A percentile compares a stretch with the other conserved stretches of the same genome.
These are phyloP conservation scores for Scolopax rusticola DNA, from an alignment of 2,797 vertebrate genomes.

Conservation along the genomic window DNA sequence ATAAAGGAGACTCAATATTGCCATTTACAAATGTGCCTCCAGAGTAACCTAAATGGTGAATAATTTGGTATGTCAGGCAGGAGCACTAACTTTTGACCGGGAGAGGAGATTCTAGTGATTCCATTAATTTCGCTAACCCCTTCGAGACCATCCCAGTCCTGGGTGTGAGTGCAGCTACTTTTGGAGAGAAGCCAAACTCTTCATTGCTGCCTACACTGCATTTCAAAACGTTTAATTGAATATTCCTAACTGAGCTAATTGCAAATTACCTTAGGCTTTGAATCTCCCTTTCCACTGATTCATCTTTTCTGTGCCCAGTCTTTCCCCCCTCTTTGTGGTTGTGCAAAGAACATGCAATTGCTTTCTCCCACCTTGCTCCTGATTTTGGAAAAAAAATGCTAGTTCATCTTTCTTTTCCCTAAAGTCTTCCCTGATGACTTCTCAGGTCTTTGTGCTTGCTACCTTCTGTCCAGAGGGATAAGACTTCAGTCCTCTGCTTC, in stretches of 20 bases:
- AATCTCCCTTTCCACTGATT: conserved; percentile 2
- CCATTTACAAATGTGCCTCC: conserved; percentile 47
- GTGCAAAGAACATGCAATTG: background rate
- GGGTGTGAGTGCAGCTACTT: conserved; percentile 6
- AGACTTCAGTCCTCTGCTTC: background rate
- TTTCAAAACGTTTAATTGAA: conserved; percentile 48
- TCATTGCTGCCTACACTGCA: conserved; percentile 26
- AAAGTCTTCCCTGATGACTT: background rate
- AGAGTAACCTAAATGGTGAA: conserved; percentile 37
- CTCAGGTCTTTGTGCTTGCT: background rate
- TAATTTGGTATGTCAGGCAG: conserved; percentile 43
- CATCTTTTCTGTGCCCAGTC: background rate
- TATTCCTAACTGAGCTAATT: conserved; percentile 13
- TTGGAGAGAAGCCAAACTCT: conserved; percentile 39
- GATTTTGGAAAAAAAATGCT: background rate
- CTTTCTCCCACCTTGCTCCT: background rate
- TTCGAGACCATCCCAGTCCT: background rate
- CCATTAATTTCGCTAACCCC: conserved; percentile 34
- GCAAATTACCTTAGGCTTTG: conserved; percentile 39
- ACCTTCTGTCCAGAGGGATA: background rate
- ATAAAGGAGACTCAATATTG: conserved; percentile 49
- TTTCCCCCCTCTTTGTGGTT: background rate
- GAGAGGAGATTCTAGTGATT: conserved; percentile 45
- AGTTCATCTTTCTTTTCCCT: background rate
- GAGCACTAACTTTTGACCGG: conserved; percentile 57